Evolutionary conservation across 2,888 invertebrate genomes (phyloP).

Genomic region (Phalangium opilio): DNA sequence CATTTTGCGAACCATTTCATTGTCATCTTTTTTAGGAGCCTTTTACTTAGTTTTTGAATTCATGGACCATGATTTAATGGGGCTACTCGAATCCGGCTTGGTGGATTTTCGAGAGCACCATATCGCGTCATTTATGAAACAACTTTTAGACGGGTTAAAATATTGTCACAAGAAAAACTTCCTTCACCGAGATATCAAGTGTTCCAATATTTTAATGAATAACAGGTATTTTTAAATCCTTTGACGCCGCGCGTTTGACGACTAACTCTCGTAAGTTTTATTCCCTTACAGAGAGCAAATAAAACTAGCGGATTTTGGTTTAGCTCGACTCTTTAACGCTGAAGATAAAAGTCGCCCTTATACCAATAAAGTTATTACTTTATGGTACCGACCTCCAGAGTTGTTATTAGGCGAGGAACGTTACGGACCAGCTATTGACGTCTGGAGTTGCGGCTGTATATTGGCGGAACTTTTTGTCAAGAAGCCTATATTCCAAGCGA

Average conservation of each 20-base stretch:
- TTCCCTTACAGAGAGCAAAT: conserved; percentile 69
- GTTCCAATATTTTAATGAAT: conserved; percentile 97
- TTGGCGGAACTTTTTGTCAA: conserved; percentile 92
- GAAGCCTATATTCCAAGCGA: conserved; percentile 91
- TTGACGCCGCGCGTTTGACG: no score
- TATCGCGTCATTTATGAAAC: conserved; percentile 95
- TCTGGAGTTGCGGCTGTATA: conserved; percentile 99
- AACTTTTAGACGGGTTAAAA: conserved; percentile 83
- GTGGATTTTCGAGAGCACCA: conserved; percentile 88
- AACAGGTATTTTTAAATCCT: no score
- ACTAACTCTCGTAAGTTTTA: no score
- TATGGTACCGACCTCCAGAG: conserved; percentile 99
- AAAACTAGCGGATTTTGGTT: conserved; percentile 96
- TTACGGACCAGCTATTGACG: conserved; percentile 94
- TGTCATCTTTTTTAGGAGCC: conserved; percentile 45
- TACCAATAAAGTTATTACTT: conserved; percentile 95
- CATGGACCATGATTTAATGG: conserved; percentile 99
- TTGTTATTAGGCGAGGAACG: conserved; percentile 87
- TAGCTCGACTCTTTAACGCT: conserved; percentile 87
- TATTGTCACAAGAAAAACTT: conserved; percentile 98
- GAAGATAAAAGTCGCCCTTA: conserved; percentile 90
- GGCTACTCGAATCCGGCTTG: conserved; percentile 89
- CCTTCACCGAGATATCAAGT: conserved; percentile 95
- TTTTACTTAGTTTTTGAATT: conserved; percentile 99
- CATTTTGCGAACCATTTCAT: no score